Percentiles rank a stretch among this genome's conserved stretches.
Conservation (phyloP, 2,797 vertebrate genomes). For the Intellagama lesueurii region DNA sequence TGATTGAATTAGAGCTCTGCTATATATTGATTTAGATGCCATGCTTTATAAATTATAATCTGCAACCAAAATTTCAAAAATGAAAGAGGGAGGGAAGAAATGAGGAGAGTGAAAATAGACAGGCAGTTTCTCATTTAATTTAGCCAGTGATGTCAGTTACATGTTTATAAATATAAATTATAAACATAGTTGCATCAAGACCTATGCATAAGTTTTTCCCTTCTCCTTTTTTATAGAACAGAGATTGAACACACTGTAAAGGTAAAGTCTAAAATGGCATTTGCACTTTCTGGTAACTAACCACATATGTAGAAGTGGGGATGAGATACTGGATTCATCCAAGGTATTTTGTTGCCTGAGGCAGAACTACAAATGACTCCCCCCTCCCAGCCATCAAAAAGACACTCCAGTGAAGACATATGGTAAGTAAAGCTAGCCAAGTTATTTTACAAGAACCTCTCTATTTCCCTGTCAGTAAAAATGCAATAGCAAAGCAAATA, state of each 20-base stretch:
- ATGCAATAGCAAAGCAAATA: neutral
- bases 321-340: neutral
- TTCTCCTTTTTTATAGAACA: neutral
- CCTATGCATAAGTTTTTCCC: neutral
- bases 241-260: neutral
- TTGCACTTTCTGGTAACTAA: neutral
- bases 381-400: too few species aligned
- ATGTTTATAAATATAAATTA: neutral
- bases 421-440: too few species aligned
- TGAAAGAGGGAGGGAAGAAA: neutral
- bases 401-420: too few species aligned
- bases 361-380: too few species aligned
- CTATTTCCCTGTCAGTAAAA: neutral
- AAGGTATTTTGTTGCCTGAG: too few species aligned
- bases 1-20: neutral
- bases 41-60: constrained; percentile 14
- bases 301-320: neutral
- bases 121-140: neutral
- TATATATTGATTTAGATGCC: constrained; percentile 16
- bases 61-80: neutral
- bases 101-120: neutral
- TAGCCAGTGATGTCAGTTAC: neutral
- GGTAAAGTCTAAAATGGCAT: neutral
- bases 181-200: neutral
- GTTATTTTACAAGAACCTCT: neutral